Evolutionary conservation across 2,888 invertebrate genomes (phyloP), one percentile per base, ranked within the genome.

Genomic region (Drosophila imparisetae): DNA sequence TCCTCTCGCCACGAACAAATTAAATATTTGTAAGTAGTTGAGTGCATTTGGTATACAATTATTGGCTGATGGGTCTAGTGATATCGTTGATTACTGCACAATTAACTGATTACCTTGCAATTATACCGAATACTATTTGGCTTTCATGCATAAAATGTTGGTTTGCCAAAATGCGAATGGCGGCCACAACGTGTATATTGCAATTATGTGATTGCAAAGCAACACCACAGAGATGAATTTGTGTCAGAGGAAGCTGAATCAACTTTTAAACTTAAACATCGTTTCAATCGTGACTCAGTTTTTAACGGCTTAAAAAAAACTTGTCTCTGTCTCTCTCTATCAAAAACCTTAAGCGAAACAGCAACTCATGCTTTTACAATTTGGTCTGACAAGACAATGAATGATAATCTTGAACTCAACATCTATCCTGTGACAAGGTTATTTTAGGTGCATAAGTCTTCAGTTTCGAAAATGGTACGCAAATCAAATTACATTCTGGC

Each of bases 101-200:
- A 32, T 53, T 53, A 3, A 1, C 15, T 53, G 32, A 21, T 6
- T 18, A 11, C 10, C 24, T 15, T 3, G 34, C 4, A 21, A 21
- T 24, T 30, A 15, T 52, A 21, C 15, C 11, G 10, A 34, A 53
- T 18, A 24, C 5, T 8, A 5, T 49, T 18, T 27, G 45, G 45
- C 60, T 64, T 52, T 53, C 36, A 58, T 36, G 24, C 48, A 34
- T 52, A 24, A 54, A 63, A 36, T 55, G n/a, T 38, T 53, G 68
- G 62, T 34, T 54, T 18, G 40, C 83, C 83, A 21, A 55, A 72
- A 61, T 78, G 59, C 78, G 4, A 72, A 38, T 63, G 66, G 54
- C 77, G 55, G 34, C 63, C 34, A 18, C 57, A 18, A 54, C 36
- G 18, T 32, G 10, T 32, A 32, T 15, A 24, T 11, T 53, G 5